Percentiles rank a stretch among this genome's conserved stretches.
phyloP scores from a whole-genome alignment of 2,888 invertebrate genomes.

The Caenorhabditis becei region DNA sequence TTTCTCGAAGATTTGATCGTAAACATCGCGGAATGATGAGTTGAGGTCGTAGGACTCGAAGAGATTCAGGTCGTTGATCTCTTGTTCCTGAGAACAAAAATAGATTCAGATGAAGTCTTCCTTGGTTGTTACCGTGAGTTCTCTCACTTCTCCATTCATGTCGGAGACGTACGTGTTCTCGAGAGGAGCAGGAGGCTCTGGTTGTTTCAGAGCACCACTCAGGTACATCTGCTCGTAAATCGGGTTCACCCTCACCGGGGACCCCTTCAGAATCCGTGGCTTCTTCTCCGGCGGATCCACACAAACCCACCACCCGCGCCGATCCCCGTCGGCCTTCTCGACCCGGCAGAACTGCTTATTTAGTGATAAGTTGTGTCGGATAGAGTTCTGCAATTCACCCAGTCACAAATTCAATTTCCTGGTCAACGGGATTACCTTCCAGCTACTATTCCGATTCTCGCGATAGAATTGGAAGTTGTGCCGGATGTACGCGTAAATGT shows the following conservation, averaged over 20 bases:
- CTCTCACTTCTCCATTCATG: not conserved
- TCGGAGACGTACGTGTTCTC: too few relatives aligned
- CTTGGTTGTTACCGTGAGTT: constrained; percentile 14
- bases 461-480: constrained; percentile 64
- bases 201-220: constrained; percentile 3
- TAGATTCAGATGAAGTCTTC: not conserved
- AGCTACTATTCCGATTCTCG: constrained; percentile 65
- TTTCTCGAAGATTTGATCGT: constrained; percentile 70
- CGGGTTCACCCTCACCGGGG: constrained; percentile 65
- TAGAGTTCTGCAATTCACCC: constrained; percentile 71
- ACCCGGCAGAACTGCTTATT: constrained; percentile 67
- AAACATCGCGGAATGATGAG: constrained; percentile 70
- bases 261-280: constrained; percentile 53
- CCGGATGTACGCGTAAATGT: constrained; percentile 68
- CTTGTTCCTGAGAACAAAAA: constrained; percentile 43
- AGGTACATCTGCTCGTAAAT: constrained; percentile 58
- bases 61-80: constrained; percentile 60
- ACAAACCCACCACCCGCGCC: constrained; percentile 69
- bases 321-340: constrained; percentile 64
- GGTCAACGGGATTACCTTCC: constrained; percentile 58
- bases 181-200: too few relatives aligned
- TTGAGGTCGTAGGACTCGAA: constrained; percentile 71
- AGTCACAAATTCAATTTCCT: constrained; percentile 13
- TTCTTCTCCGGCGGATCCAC: constrained; percentile 63
- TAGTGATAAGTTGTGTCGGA: constrained; percentile 72